Base-by-base conservation (phyloP, 2,797 vertebrate genomes). In the Florisuga fusca region DNA sequence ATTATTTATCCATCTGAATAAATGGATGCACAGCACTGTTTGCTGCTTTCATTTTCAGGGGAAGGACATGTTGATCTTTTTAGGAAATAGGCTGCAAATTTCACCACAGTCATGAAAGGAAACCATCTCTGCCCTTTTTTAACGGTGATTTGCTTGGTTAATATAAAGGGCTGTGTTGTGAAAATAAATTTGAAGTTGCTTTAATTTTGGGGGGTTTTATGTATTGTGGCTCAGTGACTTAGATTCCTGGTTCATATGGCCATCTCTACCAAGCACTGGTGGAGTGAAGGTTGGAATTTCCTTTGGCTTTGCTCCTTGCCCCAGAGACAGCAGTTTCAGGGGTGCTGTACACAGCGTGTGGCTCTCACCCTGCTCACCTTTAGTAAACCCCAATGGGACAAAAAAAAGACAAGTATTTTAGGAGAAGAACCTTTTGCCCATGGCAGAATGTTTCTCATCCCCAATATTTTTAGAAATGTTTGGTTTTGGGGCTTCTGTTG, bases 391-490 rank as follows among this genome's bases (percentile, higher is more conserved):
- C 58, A 38, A 36, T 11, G 6, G 87, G 51, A 54, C 43, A 27
- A 45, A 81, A 61, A 64, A 50, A 41, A 36, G 73, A 62, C 31
- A 29, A 54, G 7, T 59, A 13, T 26, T 78, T 25, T 51, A 66
- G 34, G 66, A 27, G 50, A 61, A 61, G 72, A 15, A 33, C 15
- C 45, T 50, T 93, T 81, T 6, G 3, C 12, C 43, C 48, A 5
- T 10, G 46, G 54, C 5, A 3, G 36, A 84, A 53, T 27, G 12
- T 76, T 85, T 95, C 74, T 59, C 51, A 63, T 67, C 64, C 18
- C 26, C 12, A 64, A 0, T 89, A 81, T 78, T 90, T 92, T 96
- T 91, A 85, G 93, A 72, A 84, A 78, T 82, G n/a, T 38, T 94
- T 92, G 48, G 45, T 87, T 94, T 48, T 25, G 55, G 76, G 59